phyloP scores from a whole-genome alignment of 2,888 invertebrate genomes.

The Orgyia antiqua region DNA sequence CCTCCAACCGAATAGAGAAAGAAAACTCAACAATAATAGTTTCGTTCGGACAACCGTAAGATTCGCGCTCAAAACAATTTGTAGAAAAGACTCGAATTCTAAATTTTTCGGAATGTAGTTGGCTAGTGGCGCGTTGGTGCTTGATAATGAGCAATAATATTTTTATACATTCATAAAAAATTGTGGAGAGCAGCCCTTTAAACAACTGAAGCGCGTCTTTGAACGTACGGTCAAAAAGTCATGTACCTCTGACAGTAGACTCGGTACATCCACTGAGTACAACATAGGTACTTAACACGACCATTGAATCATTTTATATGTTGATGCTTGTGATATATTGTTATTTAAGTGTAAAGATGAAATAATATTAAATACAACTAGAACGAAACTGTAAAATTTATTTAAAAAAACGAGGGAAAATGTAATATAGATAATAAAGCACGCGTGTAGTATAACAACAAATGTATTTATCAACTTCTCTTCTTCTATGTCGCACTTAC shows the following conservation, averaged over 20 bases:
- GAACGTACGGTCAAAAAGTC: slow-evolving; percentile 62
- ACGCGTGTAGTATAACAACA: slow-evolving; percentile 56
- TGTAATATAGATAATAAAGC: slow-evolving; percentile 57
- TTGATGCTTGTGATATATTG: slow-evolving; percentile 78
- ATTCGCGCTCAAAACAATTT: slow-evolving; percentile 63
- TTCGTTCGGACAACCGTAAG: slow-evolving; percentile 47
- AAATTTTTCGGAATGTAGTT: slow-evolving; percentile 67
- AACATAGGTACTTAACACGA: neutral
- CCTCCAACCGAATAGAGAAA: slow-evolving; percentile 26
- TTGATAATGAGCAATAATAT: slow-evolving; percentile 77
- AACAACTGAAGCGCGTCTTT: slow-evolving; percentile 33
- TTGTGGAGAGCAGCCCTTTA: slow-evolving; percentile 53
- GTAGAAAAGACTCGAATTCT: slow-evolving; percentile 65
- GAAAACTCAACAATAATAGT: slow-evolving; percentile 24
- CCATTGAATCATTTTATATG: slow-evolving; percentile 62
- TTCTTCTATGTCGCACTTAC: slow-evolving; percentile 56
- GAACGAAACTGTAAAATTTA: slow-evolving; percentile 58
- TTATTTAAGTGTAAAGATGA: slow-evolving; percentile 76
- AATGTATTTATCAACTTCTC: slow-evolving; percentile 26
- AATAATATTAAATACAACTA: slow-evolving; percentile 65
- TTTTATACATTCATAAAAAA: slow-evolving; percentile 75
- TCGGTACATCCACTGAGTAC: no score
- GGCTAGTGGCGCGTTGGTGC: slow-evolving; percentile 76
- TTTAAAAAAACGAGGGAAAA: slow-evolving; percentile 39
- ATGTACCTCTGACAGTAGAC: slow-evolving; percentile 29